These are phyloP conservation scores for Eupelmus urozonus DNA, from an alignment of 2,888 invertebrate species.

Conservation along the genomic window DNA sequence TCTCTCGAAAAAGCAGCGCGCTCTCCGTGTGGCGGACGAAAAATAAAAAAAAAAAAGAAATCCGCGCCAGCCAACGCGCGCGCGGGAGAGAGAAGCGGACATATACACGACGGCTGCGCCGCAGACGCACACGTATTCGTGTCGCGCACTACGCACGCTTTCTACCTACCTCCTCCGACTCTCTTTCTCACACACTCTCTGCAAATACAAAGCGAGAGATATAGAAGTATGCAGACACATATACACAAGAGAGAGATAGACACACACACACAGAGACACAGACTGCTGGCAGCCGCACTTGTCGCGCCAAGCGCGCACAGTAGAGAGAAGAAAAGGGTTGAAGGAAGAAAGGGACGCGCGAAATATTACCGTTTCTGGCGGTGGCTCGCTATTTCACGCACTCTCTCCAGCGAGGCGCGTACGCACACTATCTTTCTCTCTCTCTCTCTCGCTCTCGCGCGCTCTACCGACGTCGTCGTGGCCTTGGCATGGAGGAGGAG, in stretches of 20 bases:
- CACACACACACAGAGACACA: too few species aligned
- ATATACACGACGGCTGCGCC: constrained; percentile 4
- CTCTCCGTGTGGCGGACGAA: background rate
- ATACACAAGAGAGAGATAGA: too few species aligned
- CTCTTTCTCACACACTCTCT: background rate
- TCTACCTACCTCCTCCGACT: background rate
- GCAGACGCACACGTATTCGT: background rate
- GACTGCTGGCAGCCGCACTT: background rate
- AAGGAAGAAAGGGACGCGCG: background rate
- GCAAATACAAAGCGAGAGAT: background rate
- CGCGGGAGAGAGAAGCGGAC: too few species aligned
- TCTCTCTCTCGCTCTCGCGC: constrained; percentile 4
- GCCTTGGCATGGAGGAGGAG: constrained; percentile 56
- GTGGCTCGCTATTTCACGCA: constrained; percentile 48
- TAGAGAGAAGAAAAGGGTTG: background rate
- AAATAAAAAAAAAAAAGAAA: constrained; percentile 15
- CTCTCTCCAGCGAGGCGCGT: constrained; percentile 43
- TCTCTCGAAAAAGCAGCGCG: background rate
- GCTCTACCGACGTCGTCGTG: constrained; percentile 39
- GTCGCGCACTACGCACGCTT: background rate
- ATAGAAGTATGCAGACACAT: too few species aligned
- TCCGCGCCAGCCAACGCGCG: too few species aligned
- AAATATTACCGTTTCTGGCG: constrained; percentile 15
- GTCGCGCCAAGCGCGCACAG: background rate
- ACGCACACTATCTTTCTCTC: constrained; percentile 35